Conservation (phyloP, 2,113 vertebrate genomes). For the Calidris pugnax region DNA sequence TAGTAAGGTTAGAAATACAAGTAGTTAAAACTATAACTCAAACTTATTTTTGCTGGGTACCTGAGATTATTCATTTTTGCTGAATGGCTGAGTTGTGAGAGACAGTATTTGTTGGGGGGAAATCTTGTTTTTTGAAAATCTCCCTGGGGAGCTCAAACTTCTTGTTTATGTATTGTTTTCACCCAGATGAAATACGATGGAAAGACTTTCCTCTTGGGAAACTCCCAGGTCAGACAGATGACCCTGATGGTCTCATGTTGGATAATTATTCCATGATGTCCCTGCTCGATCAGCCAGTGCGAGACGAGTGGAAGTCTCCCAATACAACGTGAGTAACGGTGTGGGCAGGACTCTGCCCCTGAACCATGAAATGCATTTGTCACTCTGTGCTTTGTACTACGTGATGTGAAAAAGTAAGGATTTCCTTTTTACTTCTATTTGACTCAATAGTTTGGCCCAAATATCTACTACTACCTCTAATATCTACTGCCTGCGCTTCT, state of each 20-base stretch:
- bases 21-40: neutral
- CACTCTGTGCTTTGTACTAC: neutral
- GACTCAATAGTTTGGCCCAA: neutral
- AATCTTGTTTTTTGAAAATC: neutral
- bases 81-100: neutral
- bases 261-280: conserved; percentile 86
- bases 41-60: neutral
- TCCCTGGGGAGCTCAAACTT: neutral
- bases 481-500: neutral
- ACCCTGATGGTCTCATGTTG: conserved; percentile 87
- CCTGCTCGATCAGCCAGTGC: conserved; percentile 86
- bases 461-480: neutral
- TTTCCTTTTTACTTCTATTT: neutral
- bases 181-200: conserved; percentile 84
- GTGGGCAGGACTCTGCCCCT: neutral
- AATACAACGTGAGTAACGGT: conserved; percentile 37
- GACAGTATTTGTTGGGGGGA: neutral
- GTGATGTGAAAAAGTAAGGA: neutral
- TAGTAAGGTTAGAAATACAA: neutral
- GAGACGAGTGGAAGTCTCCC: conserved; percentile 50
- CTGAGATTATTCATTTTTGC: neutral
- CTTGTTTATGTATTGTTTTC: neutral
- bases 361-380: neutral
- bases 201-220: conserved; percentile 86
- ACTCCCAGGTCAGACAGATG: conserved; percentile 89